Evolutionary conservation across 2,113 vertebrate species (phyloP).

Genomic region (Pavo muticus): DNA sequence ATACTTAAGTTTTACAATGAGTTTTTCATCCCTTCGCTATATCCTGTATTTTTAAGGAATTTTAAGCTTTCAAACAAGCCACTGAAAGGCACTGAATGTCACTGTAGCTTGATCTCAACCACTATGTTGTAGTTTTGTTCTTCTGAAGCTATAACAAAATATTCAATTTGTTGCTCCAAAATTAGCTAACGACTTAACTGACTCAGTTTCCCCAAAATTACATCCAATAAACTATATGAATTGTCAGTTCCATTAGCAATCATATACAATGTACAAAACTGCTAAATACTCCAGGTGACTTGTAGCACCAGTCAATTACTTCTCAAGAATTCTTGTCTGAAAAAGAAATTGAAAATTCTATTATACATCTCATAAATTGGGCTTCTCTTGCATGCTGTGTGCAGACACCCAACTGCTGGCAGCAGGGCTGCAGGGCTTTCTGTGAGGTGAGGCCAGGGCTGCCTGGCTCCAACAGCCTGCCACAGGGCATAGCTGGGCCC

Average conservation of each 20-base stretch:
- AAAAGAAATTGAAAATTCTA: neutral
- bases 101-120: neutral
- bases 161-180: neutral
- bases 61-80: neutral
- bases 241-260: neutral
- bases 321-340: neutral
- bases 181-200: neutral
- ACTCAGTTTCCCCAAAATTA: neutral
- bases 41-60: neutral
- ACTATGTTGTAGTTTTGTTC: neutral
- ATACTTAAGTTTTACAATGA: neutral
- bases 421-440: accelerated
- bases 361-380: neutral
- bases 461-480: accelerated
- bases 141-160: neutral
- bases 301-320: neutral
- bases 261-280: neutral
- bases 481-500: accelerated
- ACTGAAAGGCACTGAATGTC: neutral
- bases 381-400: accelerated
- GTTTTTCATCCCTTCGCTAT: neutral
- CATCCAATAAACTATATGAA: neutral
- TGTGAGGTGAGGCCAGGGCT: neutral
- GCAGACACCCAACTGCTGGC: accelerated
- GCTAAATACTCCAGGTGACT: neutral